phyloP scores from a whole-genome alignment of 2,113 vertebrate genomes.

The Triplophysa dalaica region DNA sequence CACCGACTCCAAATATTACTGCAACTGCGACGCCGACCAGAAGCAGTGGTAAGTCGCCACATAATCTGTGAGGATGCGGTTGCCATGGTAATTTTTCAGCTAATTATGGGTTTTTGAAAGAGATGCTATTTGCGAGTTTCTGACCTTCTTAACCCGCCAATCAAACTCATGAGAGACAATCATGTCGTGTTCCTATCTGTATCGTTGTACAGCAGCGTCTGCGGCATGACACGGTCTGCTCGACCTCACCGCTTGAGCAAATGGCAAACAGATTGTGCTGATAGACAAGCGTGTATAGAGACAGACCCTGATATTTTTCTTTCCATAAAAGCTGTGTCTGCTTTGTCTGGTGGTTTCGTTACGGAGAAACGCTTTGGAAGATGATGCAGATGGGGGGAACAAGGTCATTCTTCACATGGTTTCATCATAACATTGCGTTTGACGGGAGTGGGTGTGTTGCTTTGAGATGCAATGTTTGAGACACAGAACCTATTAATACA shows the following conservation, averaged over 20 bases:
- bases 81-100: neutral
- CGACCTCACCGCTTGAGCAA: slow-evolving; percentile 11
- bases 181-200: slow-evolving; percentile 17
- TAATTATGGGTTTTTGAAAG: slow-evolving; percentile 20
- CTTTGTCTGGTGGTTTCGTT: slow-evolving; percentile 14
- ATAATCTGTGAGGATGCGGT: neutral
- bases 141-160: slow-evolving; percentile 17
- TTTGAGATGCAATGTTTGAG: neutral
- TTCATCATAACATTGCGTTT: neutral
- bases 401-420: slow-evolving; percentile 11
- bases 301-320: slow-evolving; percentile 34
- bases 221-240: slow-evolving; percentile 6
- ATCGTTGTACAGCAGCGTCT: neutral
- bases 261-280: slow-evolving; percentile 35
- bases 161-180: slow-evolving; percentile 18
- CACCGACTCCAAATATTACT: slow-evolving; percentile 88
- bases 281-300: neutral
- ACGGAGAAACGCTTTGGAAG: slow-evolving; percentile 13
- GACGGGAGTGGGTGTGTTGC: neutral
- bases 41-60: slow-evolving; percentile 85
- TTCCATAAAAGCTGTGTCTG: slow-evolving; percentile 25
- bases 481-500: neutral
- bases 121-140: slow-evolving; percentile 21
- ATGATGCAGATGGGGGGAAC: neutral
- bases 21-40: slow-evolving; percentile 94